These are phyloP conservation scores for Dissostichus mawsoni DNA, from an alignment of 2,113 vertebrate species.

Conservation along the genomic window DNA sequence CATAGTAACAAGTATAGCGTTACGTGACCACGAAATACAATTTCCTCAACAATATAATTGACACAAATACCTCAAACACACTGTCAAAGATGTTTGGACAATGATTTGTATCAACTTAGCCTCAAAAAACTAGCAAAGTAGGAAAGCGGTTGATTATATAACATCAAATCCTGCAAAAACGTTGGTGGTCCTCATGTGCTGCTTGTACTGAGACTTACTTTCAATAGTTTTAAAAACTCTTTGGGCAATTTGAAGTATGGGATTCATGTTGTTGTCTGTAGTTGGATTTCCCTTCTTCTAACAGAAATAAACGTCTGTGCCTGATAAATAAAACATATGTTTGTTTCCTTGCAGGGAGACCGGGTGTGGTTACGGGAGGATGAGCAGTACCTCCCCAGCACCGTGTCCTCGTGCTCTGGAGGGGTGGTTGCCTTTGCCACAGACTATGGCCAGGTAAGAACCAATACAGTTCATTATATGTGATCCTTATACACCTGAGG, in stretches of 20 bases:
- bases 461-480: neutral
- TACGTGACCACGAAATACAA: neutral
- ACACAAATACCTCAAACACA: too few species aligned
- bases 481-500: neutral
- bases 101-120: neutral
- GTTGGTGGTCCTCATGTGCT: too few species aligned
- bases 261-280: too few species aligned
- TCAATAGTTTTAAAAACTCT: too few species aligned
- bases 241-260: too few species aligned
- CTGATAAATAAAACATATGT: neutral
- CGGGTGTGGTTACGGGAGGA: constrained; percentile 95
- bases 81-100: too few species aligned
- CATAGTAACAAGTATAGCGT: neutral
- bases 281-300: neutral
- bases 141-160: neutral
- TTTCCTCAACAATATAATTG: neutral
- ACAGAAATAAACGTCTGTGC: neutral
- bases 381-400: constrained; percentile 92
- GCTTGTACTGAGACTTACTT: too few species aligned
- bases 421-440: constrained; percentile 91
- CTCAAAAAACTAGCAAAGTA: neutral
- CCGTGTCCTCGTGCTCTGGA: constrained; percentile 92
- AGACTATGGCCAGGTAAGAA: constrained; percentile 92
- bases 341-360: constrained; percentile 85
- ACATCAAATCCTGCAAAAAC: too few species aligned